Percentiles rank a stretch among this genome's conserved stretches.
These are phyloP conservation scores for Propithecus perrieri DNA, from an alignment of 2,797 vertebrate species.

Conservation along the genomic window DNA sequence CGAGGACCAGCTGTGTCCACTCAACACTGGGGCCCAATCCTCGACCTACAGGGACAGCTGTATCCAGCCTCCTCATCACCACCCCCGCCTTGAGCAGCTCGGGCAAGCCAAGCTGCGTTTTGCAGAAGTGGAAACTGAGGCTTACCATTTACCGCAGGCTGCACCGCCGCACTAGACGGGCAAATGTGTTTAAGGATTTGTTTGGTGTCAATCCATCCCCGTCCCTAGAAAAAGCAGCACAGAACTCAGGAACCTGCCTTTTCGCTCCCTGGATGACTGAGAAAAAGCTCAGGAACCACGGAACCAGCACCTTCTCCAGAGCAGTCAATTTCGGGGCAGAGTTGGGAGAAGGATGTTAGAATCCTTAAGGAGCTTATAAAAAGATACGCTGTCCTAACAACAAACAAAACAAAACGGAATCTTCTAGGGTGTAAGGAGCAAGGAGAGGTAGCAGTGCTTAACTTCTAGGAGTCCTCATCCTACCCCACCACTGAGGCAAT, in stretches of 20 bases:
- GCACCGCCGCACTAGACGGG: neutral
- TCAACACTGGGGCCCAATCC: neutral
- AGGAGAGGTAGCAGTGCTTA: neutral
- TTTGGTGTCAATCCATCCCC: neutral
- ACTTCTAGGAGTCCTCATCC: neutral
- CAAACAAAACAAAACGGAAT: neutral
- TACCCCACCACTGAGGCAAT: neutral
- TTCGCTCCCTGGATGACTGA: neutral
- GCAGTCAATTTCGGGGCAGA: neutral
- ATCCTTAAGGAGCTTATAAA: neutral
- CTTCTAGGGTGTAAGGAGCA: neutral
- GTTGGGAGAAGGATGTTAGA: neutral
- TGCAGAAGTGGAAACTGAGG: neutral
- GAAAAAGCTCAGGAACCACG: neutral
- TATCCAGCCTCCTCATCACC: neutral
- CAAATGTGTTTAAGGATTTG: neutral
- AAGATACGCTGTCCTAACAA: neutral
- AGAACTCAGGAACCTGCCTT: neutral
- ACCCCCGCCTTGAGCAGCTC: fast-evolving
- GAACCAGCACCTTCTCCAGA: neutral
- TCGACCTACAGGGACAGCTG: neutral
- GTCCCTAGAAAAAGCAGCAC: neutral
- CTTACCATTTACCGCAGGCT: neutral
- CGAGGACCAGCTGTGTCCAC: neutral
- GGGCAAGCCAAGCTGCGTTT: neutral